phyloP scores from a whole-genome alignment of 1,140 invertebrate genomes.

The Theocolax elegans region DNA sequence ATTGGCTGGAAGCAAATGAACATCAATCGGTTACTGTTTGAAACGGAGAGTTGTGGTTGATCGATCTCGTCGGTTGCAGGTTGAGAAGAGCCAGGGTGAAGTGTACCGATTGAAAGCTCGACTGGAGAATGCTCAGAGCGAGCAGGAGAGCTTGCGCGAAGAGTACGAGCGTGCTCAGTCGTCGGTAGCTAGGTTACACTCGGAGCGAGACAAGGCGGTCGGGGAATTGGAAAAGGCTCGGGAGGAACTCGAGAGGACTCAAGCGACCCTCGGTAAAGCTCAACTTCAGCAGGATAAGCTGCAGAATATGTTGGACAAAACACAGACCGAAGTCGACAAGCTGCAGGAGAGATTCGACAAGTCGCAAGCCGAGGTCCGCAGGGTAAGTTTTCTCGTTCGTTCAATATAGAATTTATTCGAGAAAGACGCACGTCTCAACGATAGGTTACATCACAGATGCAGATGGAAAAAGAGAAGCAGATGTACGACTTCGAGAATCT shows the following conservation, averaged over 20 bases:
- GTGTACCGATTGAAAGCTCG: conserved; percentile 93
- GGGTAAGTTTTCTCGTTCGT: conserved; percentile 67
- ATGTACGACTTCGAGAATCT: conserved; percentile 89
- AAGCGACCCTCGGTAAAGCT: conserved; percentile 88
- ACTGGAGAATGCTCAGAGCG: conserved; percentile 92
- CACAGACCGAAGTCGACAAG: conserved; percentile 91
- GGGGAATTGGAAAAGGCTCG: conserved; percentile 89
- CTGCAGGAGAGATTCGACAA: conserved; percentile 88
- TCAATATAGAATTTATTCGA: too few relatives aligned
- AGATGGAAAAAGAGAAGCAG: conserved; percentile 90
- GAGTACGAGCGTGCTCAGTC: conserved; percentile 86
- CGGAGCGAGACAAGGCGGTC: conserved; percentile 87
- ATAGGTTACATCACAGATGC: too few relatives aligned
- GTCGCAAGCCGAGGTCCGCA: conserved; percentile 80
- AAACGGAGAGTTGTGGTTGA: too few relatives aligned
- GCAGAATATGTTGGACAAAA: conserved; percentile 86
- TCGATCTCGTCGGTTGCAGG: too few relatives aligned
- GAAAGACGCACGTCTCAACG: too few relatives aligned
- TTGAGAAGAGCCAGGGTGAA: conserved; percentile 88
- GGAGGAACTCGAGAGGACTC: conserved; percentile 89
- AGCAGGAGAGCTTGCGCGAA: conserved; percentile 91
- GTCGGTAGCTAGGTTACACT: conserved; percentile 82
- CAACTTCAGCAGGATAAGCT: conserved; percentile 91
- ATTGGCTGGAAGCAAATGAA: too few relatives aligned
- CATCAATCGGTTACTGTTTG: too few relatives aligned